These are phyloP conservation scores for Bergia puertoricense DNA, from an alignment of 92 coral and sea anemone species.

Conservation along the genomic window DNA sequence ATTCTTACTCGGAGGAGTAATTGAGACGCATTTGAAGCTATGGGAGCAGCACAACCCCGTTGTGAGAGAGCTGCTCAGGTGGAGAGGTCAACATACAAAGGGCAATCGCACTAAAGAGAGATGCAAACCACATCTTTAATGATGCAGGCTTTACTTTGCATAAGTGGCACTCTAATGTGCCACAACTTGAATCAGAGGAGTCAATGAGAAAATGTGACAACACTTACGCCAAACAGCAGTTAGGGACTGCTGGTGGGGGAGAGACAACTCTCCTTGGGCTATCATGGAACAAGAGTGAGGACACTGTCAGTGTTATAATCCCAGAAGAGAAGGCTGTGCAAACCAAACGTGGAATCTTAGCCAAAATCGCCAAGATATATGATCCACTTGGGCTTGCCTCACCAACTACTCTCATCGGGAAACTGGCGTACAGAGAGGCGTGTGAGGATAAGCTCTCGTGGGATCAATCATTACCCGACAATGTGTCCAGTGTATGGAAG, in stretches of 20 bases:
- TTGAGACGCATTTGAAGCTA: slow-evolving; percentile 1
- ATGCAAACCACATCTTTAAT: neutral
- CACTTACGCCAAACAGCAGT: slow-evolving; percentile 2
- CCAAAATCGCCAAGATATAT: slow-evolving; percentile 10
- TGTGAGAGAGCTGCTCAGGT: neutral
- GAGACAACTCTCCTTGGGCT: slow-evolving; percentile 41
- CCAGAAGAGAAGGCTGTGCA: slow-evolving; percentile 21
- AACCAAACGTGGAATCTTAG: slow-evolving; percentile 40
- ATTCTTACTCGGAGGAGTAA: slow-evolving; percentile 2
- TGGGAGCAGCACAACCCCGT: neutral
- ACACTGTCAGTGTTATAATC: slow-evolving; percentile 21
- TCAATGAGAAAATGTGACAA: neutral
- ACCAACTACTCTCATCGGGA: neutral
- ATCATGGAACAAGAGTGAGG: slow-evolving; percentile 24
- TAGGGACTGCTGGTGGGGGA: neutral
- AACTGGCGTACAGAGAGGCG: neutral
- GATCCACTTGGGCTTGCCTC: slow-evolving; percentile 15
- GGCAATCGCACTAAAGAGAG: no score
- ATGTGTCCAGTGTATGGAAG: neutral
- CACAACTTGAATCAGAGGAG: neutral
- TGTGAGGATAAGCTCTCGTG: neutral
- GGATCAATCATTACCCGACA: neutral
- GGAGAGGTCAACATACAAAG: no score
- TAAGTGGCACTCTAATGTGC: slow-evolving; percentile 19
- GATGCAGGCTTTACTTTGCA: slow-evolving; percentile 19